Evolutionary conservation across 2,113 vertebrate genomes (phyloP).

Genomic region (Noturus placidus): DNA sequence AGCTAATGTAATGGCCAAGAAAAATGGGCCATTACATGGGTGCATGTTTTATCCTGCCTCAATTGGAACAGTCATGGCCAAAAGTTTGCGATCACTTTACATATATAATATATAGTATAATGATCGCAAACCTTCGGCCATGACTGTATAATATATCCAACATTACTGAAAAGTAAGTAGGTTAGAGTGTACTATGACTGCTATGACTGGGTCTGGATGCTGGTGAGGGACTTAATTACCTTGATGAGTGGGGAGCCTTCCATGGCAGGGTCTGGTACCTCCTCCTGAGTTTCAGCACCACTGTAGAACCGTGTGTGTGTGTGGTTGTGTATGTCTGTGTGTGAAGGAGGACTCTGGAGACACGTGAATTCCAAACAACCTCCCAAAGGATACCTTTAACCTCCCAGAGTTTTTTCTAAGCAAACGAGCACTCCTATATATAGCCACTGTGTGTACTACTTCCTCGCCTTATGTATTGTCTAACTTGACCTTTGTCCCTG

Average conservation of each 20-base stretch:
- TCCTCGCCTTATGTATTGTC: no score
- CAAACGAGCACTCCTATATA: no score
- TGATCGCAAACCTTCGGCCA: no score
- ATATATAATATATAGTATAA: no score
- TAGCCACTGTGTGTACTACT: no score
- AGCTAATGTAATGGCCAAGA: constrained; percentile 37
- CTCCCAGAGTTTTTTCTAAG: not conserved
- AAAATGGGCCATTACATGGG: not conserved
- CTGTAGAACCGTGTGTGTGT: not conserved
- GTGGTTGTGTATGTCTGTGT: not conserved
- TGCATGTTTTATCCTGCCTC: not conserved
- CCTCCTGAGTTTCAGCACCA: not conserved
- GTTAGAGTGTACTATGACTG: not conserved
- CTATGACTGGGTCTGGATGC: no score
- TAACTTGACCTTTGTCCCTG: no score
- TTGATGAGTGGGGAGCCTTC: not conserved
- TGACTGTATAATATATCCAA: not conserved
- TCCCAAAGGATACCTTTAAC: no score
- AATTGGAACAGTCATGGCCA: no score
- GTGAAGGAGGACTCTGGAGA: not conserved
- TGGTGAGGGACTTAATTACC: no score
- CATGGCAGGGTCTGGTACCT: not conserved
- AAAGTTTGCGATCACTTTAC: no score
- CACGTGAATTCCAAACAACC: not conserved
- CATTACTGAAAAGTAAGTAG: not conserved